These are phyloP conservation scores for Alectura lathami DNA, from an alignment of 2,113 vertebrate species.

Conservation along the genomic window DNA sequence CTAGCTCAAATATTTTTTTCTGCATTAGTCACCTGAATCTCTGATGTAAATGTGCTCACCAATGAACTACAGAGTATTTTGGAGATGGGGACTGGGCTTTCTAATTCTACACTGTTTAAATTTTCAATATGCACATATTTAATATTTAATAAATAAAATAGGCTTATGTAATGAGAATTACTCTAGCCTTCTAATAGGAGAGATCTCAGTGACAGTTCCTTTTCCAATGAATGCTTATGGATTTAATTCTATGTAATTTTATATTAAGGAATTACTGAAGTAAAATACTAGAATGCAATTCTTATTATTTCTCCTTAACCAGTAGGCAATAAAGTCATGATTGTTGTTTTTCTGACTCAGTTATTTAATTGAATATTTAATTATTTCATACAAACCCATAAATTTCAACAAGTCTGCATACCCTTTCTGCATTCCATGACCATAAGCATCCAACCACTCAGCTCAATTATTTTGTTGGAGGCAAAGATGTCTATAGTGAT, in stretches of 20 bases:
- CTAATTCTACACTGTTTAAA: neutral
- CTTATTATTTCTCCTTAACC: slow-evolving; percentile 9
- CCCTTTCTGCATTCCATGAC: neutral
- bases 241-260: slow-evolving; percentile 11
- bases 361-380: slow-evolving; percentile 31
- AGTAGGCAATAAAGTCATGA: neutral
- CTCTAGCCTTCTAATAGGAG: neutral
- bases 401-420: neutral
- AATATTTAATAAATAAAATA: slow-evolving; percentile 1
- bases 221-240: neutral
- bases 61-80: neutral
- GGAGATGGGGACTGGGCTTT: neutral
- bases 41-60: neutral
- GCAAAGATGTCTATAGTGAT: neutral
- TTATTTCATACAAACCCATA: neutral
- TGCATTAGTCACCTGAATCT: neutral
- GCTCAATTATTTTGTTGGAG: rapidly evolving
- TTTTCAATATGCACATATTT: neutral
- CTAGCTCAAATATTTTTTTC: neutral
- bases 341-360: neutral
- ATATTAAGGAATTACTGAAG: neutral
- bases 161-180: neutral
- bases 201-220: neutral
- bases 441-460: neutral
- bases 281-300: neutral